Base-by-base conservation (phyloP, 2,797 vertebrate genomes). In the Cygnus olor region DNA sequence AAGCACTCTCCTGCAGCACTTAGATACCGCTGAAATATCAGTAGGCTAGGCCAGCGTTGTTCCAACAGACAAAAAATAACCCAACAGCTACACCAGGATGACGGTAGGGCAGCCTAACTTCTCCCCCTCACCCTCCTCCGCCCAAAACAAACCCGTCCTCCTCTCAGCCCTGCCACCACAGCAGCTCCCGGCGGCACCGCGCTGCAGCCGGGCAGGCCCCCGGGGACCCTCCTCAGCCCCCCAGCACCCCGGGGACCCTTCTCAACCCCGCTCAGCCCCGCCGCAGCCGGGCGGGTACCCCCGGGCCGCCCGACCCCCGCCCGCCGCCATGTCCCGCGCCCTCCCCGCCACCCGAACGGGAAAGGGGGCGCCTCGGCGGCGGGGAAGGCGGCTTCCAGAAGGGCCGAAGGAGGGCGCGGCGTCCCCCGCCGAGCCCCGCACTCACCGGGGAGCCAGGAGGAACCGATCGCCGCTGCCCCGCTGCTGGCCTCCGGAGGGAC, bases 171-270 rank as follows among this genome's bases (percentile, higher is more conserved):
- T 3, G 58, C 40, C 34, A 8, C 40, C 38, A 8, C 21, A 64
- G 25, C 63, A 4, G 25, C 8, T 15, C 19, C 1, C 8, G 25
- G 3, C 30, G 2, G 13, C 14, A 9, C 32, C 21, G 2, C 2
- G 3, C 7, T 11, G 2, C 36, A 3, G 15, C 24, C 28, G 4
- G 24, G 49, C 49, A 51, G 49, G 49, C 25, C 49, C 49, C 25
- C 47, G 12, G 47, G 47, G 47, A 49, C 47, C 47, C 47, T 49
- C 47, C 47, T 24, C 47, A 61, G 13, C 22, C 14, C 7, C 30
- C 7, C 47, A 49, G 47, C 22, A 49, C 12, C 47, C 47, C 11
- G 22, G 47, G 47, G 47, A 49, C 47, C 47, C 22, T 13, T 47
- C 47, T 24, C 22, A 40, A 22, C 22, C 22, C 47, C 12, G 22